These are phyloP conservation scores for Salvelinus namaycush DNA, from an alignment of 2,113 vertebrate genomes.

Conservation along the genomic window DNA sequence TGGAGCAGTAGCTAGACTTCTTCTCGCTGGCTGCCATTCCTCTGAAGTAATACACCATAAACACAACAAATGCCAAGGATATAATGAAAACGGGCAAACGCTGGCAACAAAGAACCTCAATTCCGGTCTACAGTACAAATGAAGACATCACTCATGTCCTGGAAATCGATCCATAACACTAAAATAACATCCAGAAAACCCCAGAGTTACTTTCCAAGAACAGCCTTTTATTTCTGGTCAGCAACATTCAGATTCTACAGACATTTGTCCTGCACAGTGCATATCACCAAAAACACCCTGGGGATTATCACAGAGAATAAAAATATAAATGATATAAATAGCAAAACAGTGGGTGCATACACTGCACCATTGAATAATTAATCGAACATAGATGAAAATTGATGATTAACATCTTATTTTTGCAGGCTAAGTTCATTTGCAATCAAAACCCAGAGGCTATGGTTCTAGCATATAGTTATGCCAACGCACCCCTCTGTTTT, in stretches of 20 bases:
- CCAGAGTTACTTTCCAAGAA: background rate
- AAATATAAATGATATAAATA: conserved; percentile 56
- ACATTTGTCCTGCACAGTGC: background rate
- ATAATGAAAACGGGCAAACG: conserved; percentile 33
- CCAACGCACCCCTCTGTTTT: background rate
- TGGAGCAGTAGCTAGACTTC: conserved; percentile 30
- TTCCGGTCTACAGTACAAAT: conserved; percentile 23
- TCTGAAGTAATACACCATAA: conserved; percentile 22
- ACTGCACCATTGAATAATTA: conserved; percentile 51
- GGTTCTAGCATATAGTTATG: background rate
- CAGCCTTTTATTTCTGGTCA: background rate
- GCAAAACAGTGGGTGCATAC: conserved; percentile 33
- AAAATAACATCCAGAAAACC: background rate
- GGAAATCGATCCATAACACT: conserved; percentile 38
- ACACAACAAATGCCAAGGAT: background rate
- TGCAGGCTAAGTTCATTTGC: conserved; percentile 29
- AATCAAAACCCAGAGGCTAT: conserved; percentile 22
- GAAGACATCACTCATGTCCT: conserved; percentile 35
- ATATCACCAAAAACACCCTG: conserved; percentile 26
- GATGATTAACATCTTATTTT: conserved; percentile 25
- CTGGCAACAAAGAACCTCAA: conserved; percentile 38
- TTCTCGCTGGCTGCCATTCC: conserved; percentile 35
- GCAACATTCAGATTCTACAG: background rate
- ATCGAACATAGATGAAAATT: conserved; percentile 45
- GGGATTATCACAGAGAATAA: conserved; percentile 49